Percentiles rank a stretch among this genome's conserved stretches.
These are phyloP conservation scores for Cosmia trapezina DNA, from an alignment of 2,888 invertebrate species.

Conservation along the genomic window DNA sequence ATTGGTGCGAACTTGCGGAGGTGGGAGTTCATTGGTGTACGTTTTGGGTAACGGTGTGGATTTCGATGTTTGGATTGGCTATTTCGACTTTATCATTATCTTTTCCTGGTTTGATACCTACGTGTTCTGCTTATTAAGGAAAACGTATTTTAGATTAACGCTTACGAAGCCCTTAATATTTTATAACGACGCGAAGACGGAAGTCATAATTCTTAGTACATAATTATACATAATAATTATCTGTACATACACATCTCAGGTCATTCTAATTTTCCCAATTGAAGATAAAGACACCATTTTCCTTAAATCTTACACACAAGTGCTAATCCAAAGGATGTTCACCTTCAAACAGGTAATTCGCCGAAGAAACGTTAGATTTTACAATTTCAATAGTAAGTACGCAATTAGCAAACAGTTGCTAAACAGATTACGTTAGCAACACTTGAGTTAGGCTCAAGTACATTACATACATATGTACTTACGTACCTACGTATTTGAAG, in stretches of 20 bases:
- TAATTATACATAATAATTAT: background rate
- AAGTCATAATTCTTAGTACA: background rate
- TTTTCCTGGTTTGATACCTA: conserved; percentile 1
- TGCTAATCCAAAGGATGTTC: conserved; percentile 33
- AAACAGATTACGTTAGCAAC: conserved; percentile 45
- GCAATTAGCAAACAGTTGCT: conserved; percentile 45
- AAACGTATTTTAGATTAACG: background rate
- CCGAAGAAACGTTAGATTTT: conserved; percentile 16
- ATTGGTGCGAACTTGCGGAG: conserved; percentile 21
- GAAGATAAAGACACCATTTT: conserved; percentile 15
- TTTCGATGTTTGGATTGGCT: conserved; percentile 21
- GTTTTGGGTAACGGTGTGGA: conserved; percentile 30
- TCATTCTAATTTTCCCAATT: conserved; percentile 5
- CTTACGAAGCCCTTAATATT: background rate
- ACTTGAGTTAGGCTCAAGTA: conserved; percentile 42
- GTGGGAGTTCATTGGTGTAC: conserved; percentile 25
- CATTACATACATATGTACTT: conserved; percentile 16
- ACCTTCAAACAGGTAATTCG: conserved; percentile 45
- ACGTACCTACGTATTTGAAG: conserved; percentile 16
- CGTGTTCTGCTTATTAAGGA: background rate
- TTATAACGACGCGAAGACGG: background rate
- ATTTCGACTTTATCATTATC: background rate
- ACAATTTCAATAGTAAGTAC: conserved; percentile 35
- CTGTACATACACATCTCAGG: background rate
- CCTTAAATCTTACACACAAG: conserved; percentile 8